These are phyloP conservation scores for Andrena chrysosceles DNA, from an alignment of 2,888 invertebrate species.

Conservation along the genomic window DNA sequence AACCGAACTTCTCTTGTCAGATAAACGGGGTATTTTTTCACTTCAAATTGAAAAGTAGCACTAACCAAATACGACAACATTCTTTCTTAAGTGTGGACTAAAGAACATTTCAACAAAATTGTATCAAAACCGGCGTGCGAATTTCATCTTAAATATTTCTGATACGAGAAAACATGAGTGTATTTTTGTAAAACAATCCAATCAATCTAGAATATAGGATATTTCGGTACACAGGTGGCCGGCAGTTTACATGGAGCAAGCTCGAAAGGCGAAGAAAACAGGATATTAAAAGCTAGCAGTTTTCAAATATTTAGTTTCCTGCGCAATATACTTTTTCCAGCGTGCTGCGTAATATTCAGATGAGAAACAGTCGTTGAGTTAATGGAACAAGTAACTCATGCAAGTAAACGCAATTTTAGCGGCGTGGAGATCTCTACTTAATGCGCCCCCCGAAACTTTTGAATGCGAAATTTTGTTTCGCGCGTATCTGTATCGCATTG, in stretches of 20 bases:
- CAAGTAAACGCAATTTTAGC: constrained; percentile 4
- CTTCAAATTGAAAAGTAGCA: too few relatives aligned
- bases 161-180: too few relatives aligned
- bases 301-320: neutral
- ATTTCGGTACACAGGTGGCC: neutral
- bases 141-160: too few relatives aligned
- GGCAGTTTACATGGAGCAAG: neutral
- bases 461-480: constrained; percentile 25
- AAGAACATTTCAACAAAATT: too few relatives aligned
- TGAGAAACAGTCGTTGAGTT: neutral
- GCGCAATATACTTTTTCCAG: neutral
- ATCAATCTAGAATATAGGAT: neutral
- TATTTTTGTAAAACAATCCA: too few relatives aligned
- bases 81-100: too few relatives aligned
- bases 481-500: constrained; percentile 11
- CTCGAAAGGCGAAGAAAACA: neutral
- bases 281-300: neutral
- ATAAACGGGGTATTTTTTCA: too few relatives aligned
- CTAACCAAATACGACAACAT: too few relatives aligned
- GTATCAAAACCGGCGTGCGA: too few relatives aligned
- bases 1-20: too few relatives aligned
- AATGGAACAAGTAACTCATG: constrained; percentile 10
- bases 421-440: constrained; percentile 25
- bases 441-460: constrained; percentile 30
- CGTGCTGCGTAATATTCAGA: neutral